Percentiles rank a stretch among this genome's conserved stretches.
phyloP scores from a whole-genome alignment of 2,888 invertebrate genomes.

The Himalopsyche japonica region DNA sequence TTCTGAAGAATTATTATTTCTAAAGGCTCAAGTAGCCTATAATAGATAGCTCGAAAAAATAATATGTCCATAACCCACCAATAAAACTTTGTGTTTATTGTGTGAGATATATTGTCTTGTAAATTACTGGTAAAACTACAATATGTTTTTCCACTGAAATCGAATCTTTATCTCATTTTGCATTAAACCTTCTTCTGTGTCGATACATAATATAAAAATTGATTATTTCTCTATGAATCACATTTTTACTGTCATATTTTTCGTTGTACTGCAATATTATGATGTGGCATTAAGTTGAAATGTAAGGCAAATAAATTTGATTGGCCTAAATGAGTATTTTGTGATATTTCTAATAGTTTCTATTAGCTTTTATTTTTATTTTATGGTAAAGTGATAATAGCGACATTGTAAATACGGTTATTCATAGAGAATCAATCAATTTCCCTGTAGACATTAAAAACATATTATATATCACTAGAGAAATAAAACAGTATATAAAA shows the following conservation, averaged over 20 bases:
- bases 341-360: not conserved
- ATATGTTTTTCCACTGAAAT: too few species aligned
- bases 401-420: not conserved
- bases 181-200: not conserved
- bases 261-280: not conserved
- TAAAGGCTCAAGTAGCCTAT: too few species aligned
- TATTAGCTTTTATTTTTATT: not conserved
- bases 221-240: not conserved
- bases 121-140: too few species aligned
- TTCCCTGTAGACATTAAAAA: not conserved
- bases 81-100: too few species aligned
- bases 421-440: not conserved
- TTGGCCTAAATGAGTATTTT: not conserved
- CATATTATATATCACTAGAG: not conserved
- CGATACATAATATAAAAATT: not conserved
- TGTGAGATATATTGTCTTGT: too few species aligned
- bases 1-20: too few species aligned
- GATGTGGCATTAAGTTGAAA: not conserved
- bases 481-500: not conserved
- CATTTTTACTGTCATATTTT: not conserved
- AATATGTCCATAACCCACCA: too few species aligned
- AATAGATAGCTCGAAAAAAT: too few species aligned
- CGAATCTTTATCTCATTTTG: too few species aligned
- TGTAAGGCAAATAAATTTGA: not conserved
- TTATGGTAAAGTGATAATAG: not conserved